Evolutionary conservation across 2,888 invertebrate species (phyloP).

Genomic region (Philopedon plagiatum): DNA sequence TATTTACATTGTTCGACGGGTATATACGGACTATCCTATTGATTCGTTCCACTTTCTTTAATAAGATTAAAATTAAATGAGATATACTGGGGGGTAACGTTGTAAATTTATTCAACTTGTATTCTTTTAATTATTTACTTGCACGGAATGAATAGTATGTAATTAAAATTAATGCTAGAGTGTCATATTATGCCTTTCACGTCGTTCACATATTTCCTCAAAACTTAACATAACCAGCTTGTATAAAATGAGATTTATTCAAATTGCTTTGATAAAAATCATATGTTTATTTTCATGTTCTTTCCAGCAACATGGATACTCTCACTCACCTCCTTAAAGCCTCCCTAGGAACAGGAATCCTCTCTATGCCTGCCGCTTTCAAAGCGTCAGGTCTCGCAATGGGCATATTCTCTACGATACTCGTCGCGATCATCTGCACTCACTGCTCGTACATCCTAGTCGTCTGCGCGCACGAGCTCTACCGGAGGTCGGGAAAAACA

Average conservation of each 20-base stretch:
- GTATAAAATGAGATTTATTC: no score
- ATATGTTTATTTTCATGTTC: no score
- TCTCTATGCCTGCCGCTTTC: conserved; percentile 95
- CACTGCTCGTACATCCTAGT: conserved; percentile 95
- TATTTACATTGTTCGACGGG: not conserved
- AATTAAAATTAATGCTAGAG: no score
- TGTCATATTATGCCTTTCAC: no score
- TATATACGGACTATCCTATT: not conserved
- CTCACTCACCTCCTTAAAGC: conserved; percentile 95
- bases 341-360: conserved; percentile 95
- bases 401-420: conserved; percentile 86
- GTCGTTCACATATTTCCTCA: no score
- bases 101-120: not conserved
- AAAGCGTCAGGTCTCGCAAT: conserved; percentile 87
- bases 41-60: conserved; percentile 12
- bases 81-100: not conserved
- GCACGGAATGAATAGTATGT: no score
- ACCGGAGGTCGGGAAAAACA: conserved; percentile 78
- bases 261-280: no score
- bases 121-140: no score
- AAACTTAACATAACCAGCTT: no score
- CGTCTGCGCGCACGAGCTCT: conserved; percentile 82
- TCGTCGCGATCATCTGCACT: conserved; percentile 91
- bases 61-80: conserved; percentile 5
- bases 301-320: conserved; percentile 88